Conservation (phyloP, 2,797 vertebrate species). For the Diplodus sargus region DNA sequence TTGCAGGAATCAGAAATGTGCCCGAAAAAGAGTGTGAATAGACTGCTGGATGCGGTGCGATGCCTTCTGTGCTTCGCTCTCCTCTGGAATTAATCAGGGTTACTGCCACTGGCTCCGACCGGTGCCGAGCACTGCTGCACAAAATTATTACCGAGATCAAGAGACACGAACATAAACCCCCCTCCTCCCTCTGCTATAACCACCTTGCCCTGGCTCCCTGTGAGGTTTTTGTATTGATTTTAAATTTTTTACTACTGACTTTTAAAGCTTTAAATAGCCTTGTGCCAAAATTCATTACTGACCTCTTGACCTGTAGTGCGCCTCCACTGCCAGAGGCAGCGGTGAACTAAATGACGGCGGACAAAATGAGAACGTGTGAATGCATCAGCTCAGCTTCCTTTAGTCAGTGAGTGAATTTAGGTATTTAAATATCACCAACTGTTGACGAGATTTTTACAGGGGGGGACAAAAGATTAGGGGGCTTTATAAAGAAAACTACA, state of each 20-base stretch:
- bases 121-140: conserved; percentile 26
- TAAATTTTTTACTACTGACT: conserved; percentile 59
- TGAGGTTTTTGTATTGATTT: conserved; percentile 54
- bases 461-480: background rate
- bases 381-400: background rate
- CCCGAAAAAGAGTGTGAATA: background rate
- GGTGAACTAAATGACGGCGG: background rate
- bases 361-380: conserved; percentile 21
- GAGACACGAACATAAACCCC: conserved; percentile 51
- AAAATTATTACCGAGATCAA: conserved; percentile 58
- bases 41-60: background rate
- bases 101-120: conserved; percentile 12
- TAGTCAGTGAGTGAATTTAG: background rate
- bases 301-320: conserved; percentile 37
- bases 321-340: conserved; percentile 4
- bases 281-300: conserved; percentile 52
- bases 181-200: background rate
- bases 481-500: background rate
- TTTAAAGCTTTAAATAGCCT: conserved; percentile 66
- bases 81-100: conserved; percentile 32
- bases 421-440: background rate
- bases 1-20: background rate
- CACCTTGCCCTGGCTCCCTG: conserved; percentile 42
- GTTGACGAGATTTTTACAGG: background rate
- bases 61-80: background rate